Evolutionary conservation across 2,113 vertebrate genomes (phyloP).

Genomic region (Nothocercus nigrocapillus): DNA sequence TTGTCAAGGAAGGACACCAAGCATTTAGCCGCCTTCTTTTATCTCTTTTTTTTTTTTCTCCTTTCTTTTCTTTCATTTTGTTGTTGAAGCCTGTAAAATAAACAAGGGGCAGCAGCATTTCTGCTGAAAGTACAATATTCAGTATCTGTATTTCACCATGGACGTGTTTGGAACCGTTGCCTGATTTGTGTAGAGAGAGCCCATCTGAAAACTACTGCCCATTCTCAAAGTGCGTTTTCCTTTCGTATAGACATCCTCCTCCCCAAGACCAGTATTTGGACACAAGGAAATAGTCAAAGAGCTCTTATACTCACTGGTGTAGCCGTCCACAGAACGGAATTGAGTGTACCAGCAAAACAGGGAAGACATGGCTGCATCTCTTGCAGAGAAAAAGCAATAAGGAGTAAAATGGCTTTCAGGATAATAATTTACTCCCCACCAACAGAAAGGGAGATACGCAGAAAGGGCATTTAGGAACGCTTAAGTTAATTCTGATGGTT

Average conservation of each 20-base stretch:
- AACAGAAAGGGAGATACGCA: constrained; percentile 47
- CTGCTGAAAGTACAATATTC: constrained; percentile 57
- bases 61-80: constrained; percentile 46
- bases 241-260: constrained; percentile 62
- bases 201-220: constrained; percentile 56
- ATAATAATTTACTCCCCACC: constrained; percentile 68
- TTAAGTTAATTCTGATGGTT: constrained; percentile 59
- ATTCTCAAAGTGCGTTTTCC: constrained; percentile 48
- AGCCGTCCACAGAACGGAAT: constrained; percentile 46
- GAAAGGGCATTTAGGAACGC: constrained; percentile 52
- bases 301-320: constrained; percentile 57
- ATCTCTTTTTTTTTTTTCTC: constrained; percentile 23
- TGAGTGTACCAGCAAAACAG: constrained; percentile 67
- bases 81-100: constrained; percentile 73
- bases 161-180: constrained; percentile 58
- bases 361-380: constrained; percentile 72
- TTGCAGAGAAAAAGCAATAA: constrained; percentile 82
- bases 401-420: constrained; percentile 68
- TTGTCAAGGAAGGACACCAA: constrained; percentile 70
- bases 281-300: constrained; percentile 44
- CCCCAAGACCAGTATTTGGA: constrained; percentile 49
- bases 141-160: constrained; percentile 65
- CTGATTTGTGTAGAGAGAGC: constrained; percentile 72
- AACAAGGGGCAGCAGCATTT: constrained; percentile 68
- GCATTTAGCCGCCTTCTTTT: constrained; percentile 72